These are phyloP conservation scores for Eudasyphora cyanicolor DNA, from an alignment of 2,888 invertebrate genomes.

Conservation along the genomic window DNA sequence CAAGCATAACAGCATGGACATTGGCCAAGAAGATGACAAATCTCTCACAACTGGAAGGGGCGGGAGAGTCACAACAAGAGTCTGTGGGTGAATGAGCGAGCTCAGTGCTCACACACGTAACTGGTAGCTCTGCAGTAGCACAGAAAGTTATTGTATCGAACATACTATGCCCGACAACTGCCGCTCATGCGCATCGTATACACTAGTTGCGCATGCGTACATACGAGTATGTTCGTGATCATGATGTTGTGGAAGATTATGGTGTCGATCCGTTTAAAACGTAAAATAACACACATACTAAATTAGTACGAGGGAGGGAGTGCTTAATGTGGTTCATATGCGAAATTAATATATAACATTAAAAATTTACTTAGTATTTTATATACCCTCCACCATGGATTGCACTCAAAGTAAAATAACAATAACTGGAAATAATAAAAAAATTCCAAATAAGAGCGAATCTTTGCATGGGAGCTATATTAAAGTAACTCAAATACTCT, in stretches of 20 bases:
- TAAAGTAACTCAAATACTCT: no score
- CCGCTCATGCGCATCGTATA: neutral
- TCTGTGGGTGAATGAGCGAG: neutral
- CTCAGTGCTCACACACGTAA: conserved; percentile 49
- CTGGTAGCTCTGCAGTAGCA: no score
- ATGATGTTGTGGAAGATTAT: neutral
- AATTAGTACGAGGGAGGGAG: conserved; percentile 7
- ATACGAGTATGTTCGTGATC: conserved; percentile 41
- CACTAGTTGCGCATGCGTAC: neutral
- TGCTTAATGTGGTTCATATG: conserved; percentile 29
- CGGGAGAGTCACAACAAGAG: conserved; percentile 26
- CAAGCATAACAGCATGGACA: neutral
- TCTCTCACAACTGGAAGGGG: conserved; percentile 46
- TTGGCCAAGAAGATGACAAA: conserved; percentile 42
- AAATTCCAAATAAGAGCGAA: neutral
- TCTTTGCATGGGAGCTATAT: no score
- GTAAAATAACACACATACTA: conserved; percentile 64
- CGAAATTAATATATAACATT: neutral
- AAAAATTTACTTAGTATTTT: no score
- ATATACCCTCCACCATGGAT: no score
- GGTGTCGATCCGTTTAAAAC: conserved; percentile 47
- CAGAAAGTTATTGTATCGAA: conserved; percentile 30
- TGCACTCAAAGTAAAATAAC: no score
- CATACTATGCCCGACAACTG: no score
- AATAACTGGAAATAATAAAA: neutral